A percentile compares a stretch with the other conserved stretches of the same genome.
These are phyloP conservation scores for Polypedilum vanderplanki DNA, from an alignment of 1,140 invertebrate genomes.

Conservation along the genomic window DNA sequence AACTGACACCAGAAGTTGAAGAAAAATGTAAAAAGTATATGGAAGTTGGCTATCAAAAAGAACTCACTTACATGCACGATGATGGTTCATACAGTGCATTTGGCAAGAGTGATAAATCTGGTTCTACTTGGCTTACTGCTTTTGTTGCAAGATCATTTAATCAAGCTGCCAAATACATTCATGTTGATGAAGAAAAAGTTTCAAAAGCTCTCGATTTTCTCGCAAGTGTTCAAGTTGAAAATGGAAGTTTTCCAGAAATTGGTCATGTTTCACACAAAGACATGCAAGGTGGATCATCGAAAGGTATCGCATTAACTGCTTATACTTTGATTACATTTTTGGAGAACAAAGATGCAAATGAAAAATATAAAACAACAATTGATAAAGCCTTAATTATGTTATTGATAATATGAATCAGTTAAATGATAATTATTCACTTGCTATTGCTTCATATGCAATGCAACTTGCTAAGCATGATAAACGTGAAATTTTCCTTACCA, in stretches of 20 bases:
- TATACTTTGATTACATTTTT: constrained; percentile 75
- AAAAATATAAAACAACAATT: constrained; percentile 34
- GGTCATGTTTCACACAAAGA: constrained; percentile 65
- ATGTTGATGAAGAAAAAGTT: constrained; percentile 67
- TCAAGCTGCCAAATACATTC: constrained; percentile 72
- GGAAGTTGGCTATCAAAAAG: constrained; percentile 83
- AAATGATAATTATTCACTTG: constrained; percentile 65
- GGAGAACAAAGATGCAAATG: constrained; percentile 58
- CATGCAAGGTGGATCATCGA: constrained; percentile 58
- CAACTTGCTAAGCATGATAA: constrained; percentile 63
- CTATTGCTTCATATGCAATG: constrained; percentile 68
- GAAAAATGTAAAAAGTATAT: constrained; percentile 67
- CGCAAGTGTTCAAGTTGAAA: constrained; percentile 44
- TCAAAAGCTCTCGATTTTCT: constrained; percentile 71
- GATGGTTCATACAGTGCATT: constrained; percentile 96
- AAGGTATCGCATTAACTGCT: constrained; percentile 72
- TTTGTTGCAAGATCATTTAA: constrained; percentile 82
- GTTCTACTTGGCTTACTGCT: constrained; percentile 89
- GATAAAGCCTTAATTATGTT: constrained; percentile 47
- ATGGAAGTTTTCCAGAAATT: constrained; percentile 75
- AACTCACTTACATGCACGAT: constrained; percentile 77
- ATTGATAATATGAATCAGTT: constrained; percentile 58
- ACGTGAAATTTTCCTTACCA: constrained; percentile 33
- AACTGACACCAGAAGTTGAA: constrained; percentile 51
- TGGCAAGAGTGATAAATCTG: constrained; percentile 68